Percentiles rank a stretch among this genome's conserved stretches.
Conservation (phyloP, 30 jellyfish, hydroid and myxozoan species). For the Calvadosia cruxmelitensis region DNA sequence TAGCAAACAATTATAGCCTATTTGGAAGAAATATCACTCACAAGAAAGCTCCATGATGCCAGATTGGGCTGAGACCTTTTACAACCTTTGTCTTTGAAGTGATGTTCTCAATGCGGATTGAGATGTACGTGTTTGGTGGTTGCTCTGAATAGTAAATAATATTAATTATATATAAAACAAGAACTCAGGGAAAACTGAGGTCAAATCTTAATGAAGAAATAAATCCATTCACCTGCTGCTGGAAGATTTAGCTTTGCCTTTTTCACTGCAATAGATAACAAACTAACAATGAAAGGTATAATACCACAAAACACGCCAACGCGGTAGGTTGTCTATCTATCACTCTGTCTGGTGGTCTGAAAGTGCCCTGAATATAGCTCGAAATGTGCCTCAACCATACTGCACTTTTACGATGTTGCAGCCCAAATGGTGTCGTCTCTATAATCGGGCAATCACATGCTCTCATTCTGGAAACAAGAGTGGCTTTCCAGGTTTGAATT, state of each 20-base stretch:
- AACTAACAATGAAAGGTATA: too few species aligned
- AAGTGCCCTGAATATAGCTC: too few species aligned
- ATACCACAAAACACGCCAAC: too few species aligned
- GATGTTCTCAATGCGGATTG: slow-evolving; percentile 24
- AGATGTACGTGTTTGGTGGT: slow-evolving; percentile 42
- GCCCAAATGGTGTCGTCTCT: too few species aligned
- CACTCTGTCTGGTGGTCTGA: too few species aligned
- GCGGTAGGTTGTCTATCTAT: too few species aligned
- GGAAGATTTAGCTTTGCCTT: slow-evolving; percentile 23
- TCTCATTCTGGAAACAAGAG: too few species aligned
- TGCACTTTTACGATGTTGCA: too few species aligned
- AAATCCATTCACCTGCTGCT: slow-evolving; percentile 22
- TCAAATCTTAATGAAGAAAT: neutral
- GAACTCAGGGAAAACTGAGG: neutral
- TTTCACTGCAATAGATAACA: slow-evolving; percentile 25
- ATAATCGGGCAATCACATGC: too few species aligned
- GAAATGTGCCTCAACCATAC: too few species aligned
- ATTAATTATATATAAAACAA: neutral
- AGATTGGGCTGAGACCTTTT: slow-evolving; percentile 55
- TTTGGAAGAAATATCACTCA: slow-evolving; percentile 12
- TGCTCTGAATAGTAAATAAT: slow-evolving; percentile 9
- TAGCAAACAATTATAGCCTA: neutral
- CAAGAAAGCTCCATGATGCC: slow-evolving; percentile 65
- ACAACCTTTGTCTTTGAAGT: slow-evolving; percentile 39
- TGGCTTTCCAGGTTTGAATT: too few species aligned